Evolutionary conservation across 2,113 vertebrate genomes (phyloP).

Genomic region (Sinosuthora webbiana): DNA sequence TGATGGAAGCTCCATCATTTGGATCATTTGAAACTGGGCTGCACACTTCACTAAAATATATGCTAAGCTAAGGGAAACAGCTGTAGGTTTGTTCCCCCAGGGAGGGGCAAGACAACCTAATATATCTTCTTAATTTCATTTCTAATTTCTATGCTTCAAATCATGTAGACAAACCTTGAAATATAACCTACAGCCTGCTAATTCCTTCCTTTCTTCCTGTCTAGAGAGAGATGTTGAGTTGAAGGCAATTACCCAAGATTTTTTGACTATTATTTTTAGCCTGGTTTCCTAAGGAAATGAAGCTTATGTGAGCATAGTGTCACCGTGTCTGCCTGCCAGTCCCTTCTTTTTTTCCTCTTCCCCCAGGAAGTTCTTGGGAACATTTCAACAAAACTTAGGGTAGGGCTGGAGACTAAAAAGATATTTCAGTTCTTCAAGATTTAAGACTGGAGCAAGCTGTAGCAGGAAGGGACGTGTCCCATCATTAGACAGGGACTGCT

Average conservation of each 20-base stretch:
- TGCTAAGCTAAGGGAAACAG: slow-evolving; percentile 10
- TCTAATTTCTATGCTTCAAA: slow-evolving; percentile 55
- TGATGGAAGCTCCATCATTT: slow-evolving; percentile 45
- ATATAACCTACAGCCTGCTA: slow-evolving; percentile 29
- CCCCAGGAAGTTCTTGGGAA: slow-evolving; percentile 43
- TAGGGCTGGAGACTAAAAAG: neutral
- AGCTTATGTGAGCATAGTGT: slow-evolving; percentile 17
- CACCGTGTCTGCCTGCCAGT: neutral
- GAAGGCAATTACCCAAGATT: slow-evolving; percentile 29
- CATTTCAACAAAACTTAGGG: neutral
- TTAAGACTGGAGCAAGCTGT: neutral
- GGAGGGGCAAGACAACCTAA: neutral
- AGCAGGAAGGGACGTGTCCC: rapidly evolving
- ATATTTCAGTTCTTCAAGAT: neutral
- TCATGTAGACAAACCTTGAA: slow-evolving; percentile 52
- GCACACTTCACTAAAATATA: neutral
- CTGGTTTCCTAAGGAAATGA: slow-evolving; percentile 53
- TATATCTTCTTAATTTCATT: slow-evolving; percentile 64
- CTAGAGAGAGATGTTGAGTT: slow-evolving; percentile 52
- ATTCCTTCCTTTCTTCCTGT: slow-evolving; percentile 60
- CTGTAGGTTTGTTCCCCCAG: neutral
- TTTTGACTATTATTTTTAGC: slow-evolving; percentile 52
- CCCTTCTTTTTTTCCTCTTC: slow-evolving; percentile 35
- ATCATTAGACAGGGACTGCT: neutral
- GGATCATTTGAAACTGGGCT: slow-evolving; percentile 14